These are phyloP conservation scores for Eupithecia pulchellata DNA, from an alignment of 2,888 invertebrate species.

Conservation along the genomic window DNA sequence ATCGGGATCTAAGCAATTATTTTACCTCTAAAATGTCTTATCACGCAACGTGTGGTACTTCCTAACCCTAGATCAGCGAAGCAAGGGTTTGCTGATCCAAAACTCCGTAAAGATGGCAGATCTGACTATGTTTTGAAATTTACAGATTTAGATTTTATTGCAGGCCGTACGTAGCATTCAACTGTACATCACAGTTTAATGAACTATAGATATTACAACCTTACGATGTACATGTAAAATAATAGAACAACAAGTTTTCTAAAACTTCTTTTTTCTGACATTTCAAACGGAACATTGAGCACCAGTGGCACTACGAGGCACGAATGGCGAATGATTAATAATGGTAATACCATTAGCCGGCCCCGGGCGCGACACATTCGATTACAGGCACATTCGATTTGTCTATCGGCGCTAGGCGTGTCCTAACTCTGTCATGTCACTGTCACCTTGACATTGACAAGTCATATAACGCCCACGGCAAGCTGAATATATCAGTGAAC, in stretches of 20 bases:
- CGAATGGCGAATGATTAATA: conserved; percentile 82
- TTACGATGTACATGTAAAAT: not conserved
- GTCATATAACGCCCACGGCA: not conserved
- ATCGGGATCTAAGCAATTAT: not conserved
- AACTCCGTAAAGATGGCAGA: not conserved
- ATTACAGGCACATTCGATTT: conserved; percentile 55
- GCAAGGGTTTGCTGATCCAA: not conserved
- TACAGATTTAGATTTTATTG: not conserved
- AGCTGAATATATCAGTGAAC: conserved; percentile 2
- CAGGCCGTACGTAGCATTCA: not conserved
- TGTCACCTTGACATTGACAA: conserved; percentile 18
- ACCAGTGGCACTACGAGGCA: conserved; percentile 64
- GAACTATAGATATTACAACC: not conserved
- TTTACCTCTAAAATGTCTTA: not conserved
- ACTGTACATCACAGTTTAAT: not conserved
- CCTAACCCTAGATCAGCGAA: no score
- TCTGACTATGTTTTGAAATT: no score
- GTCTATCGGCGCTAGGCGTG: conserved; percentile 41
- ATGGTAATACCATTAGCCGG: conserved; percentile 76
- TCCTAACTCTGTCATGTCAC: conserved; percentile 31
- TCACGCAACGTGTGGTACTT: not conserved
- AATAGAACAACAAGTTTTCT: not conserved
- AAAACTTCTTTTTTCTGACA: not conserved
- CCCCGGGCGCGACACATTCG: conserved; percentile 63
- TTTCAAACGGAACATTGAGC: conserved; percentile 51